Conservation (phyloP, 2,888 invertebrate genomes). For the Danaus chrysippus region DNA sequence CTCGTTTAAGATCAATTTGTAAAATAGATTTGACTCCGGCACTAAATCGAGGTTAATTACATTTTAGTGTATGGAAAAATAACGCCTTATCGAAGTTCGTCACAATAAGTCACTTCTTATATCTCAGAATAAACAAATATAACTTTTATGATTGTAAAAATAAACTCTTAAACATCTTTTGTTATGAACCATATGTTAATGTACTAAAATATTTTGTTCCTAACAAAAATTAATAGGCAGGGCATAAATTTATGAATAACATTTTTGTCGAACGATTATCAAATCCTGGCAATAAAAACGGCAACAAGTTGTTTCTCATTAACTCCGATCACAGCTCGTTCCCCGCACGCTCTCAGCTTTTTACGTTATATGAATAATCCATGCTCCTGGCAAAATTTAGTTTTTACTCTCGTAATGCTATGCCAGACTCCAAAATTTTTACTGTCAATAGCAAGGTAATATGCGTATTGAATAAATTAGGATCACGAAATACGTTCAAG, state of each 20-base stretch:
- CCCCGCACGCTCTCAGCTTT: slow-evolving; percentile 41
- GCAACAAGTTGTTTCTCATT: slow-evolving; percentile 30
- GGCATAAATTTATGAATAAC: no score
- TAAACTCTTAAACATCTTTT: slow-evolving; percentile 13
- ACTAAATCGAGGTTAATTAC: slow-evolving; percentile 14
- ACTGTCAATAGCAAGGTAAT: not conserved
- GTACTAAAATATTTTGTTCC: no score
- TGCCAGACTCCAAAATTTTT: slow-evolving; percentile 10
- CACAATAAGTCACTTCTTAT: no score
- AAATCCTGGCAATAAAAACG: not conserved
- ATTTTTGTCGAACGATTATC: not conserved
- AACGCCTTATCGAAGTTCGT: no score
- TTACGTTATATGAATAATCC: slow-evolving; percentile 49
- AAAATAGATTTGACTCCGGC: slow-evolving; percentile 35
- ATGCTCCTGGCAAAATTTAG: slow-evolving; percentile 43
- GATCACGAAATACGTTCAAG: not conserved
- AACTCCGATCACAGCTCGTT: slow-evolving; percentile 41
- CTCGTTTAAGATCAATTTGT: slow-evolving; percentile 51
- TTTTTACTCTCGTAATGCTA: slow-evolving; percentile 36
- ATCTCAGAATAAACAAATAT: not conserved
- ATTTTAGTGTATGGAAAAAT: not conserved
- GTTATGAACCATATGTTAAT: no score
- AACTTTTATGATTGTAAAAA: not conserved
- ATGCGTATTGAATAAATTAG: slow-evolving; percentile 2
- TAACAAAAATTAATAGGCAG: no score